Base-by-base conservation (phyloP, 2,888 invertebrate genomes). In the Ormyrus thymus region DNA sequence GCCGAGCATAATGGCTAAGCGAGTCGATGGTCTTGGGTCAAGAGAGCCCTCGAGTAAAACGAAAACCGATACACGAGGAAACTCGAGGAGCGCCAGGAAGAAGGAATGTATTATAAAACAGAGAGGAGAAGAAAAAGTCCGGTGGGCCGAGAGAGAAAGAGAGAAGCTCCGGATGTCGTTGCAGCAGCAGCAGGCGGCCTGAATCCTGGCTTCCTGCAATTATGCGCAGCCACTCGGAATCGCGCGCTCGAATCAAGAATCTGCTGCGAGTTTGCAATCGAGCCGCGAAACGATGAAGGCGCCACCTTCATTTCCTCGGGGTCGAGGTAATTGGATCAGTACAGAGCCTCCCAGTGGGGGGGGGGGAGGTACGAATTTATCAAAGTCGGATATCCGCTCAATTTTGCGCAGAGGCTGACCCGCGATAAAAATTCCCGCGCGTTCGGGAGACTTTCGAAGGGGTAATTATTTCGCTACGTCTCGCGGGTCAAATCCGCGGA, bases 181-280 rank as follows among this genome's bases (percentile, higher is more conserved):
- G 78, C 43, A 53, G 43, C 46, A 62, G 29, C 58, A 68, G 76
- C 76, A 73, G 68, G 74, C 64, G 74, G 51, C 74, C 76, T 69
- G 48, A 78, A 76, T 78, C 82, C 81, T 69, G 71, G 64, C 76
- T 83, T 84, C 83, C 82, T 79, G 82, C 70, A 81, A 85, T 85
- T 82, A 82, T 56, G 65, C 53, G 55, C 43, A 15, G 55, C 76
- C 55, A 50, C 55, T 76, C 56, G 70, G 46, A 59, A 68, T 68
- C 15, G 45, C 15, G 50, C 15, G 0, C 70, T 58, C 43, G 45
- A 50, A 69, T 4, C 10, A 6, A 15, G 62, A 55, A 46, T 64
- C 71, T 55, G 51, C 53, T 66, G 11, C n/a, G 29, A 29, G 29
- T 29, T 29, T 29, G 29, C 29, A 29, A 29, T 29, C 29, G 29